Conservation (phyloP, 35 echinoderm and acorn worm species). For the Ophioderma brevispina region DNA sequence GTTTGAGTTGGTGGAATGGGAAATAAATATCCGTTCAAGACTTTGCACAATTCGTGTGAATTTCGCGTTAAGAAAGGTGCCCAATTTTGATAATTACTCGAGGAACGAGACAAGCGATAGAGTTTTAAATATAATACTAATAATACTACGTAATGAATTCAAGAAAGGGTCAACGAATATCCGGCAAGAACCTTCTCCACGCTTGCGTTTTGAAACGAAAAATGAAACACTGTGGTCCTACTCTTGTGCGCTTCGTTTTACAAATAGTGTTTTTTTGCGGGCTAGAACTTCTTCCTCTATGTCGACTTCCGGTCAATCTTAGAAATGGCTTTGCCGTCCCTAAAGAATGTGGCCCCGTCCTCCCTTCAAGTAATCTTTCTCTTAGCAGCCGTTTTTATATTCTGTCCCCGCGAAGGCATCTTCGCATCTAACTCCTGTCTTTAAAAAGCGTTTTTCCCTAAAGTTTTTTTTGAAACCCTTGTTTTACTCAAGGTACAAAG, state of each 20-base stretch:
- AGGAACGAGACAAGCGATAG: no score
- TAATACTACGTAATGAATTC: no score
- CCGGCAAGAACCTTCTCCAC: neutral
- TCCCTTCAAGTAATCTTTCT: no score
- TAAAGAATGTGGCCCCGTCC: no score
- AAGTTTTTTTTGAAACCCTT: neutral
- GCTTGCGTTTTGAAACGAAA: neutral
- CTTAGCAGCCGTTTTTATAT: no score
- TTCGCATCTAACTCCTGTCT: neutral
- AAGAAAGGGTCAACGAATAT: constrained; percentile 5
- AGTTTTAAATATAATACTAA: no score
- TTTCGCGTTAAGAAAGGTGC: constrained; percentile 47
- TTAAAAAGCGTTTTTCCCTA: neutral
- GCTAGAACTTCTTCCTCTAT: neutral
- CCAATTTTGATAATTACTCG: constrained; percentile 47
- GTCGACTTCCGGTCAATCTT: no score
- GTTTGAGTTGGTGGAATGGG: constrained; percentile 48
- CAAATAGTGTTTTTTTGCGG: neutral
- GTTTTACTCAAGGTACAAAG: constrained; percentile 39
- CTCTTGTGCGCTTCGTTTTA: neutral
- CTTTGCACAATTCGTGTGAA: constrained; percentile 48
- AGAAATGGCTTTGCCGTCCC: no score
- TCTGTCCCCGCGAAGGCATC: neutral
- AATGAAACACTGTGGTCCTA: neutral
- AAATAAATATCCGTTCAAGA: constrained; percentile 61